These are phyloP conservation scores for Dolichoris vasculosae DNA, from an alignment of 1,140 invertebrate species.

Conservation along the genomic window DNA sequence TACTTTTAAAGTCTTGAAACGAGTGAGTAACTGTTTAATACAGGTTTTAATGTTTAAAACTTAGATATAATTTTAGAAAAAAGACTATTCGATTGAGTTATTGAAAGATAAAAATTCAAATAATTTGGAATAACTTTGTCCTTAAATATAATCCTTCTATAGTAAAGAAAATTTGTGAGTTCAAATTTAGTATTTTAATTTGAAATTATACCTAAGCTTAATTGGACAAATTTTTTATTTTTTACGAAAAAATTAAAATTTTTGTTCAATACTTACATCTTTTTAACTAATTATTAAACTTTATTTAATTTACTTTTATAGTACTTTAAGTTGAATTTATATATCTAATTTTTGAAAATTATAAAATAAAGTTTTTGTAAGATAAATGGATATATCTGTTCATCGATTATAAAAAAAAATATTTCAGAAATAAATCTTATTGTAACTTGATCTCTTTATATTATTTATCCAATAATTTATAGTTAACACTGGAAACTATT, in stretches of 20 bases:
- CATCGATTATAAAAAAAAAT: too few relatives aligned
- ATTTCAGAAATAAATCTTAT: too few relatives aligned
- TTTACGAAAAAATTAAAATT: not conserved
- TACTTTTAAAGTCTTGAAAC: not conserved
- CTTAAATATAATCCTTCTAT: not conserved
- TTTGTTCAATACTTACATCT: not conserved
- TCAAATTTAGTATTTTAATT: not conserved
- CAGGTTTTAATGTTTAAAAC: constrained; percentile 13
- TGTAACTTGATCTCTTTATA: too few relatives aligned
- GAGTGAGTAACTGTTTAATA: not conserved
- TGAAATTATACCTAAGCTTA: not conserved
- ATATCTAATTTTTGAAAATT: too few relatives aligned
- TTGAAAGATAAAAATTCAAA: constrained; percentile 9
- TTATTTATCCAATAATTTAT: too few relatives aligned
- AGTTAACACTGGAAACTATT: too few relatives aligned
- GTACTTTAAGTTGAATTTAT: not conserved
- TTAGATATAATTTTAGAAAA: not conserved
- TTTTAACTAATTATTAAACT: not conserved
- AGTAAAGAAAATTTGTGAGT: not conserved
- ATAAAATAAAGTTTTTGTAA: not conserved
- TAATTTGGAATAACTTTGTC: not conserved
- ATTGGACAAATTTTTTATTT: not conserved
- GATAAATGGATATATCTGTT: not conserved
- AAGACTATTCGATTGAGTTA: not conserved
- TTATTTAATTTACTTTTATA: not conserved